phyloP scores from a whole-genome alignment of 1,140 invertebrate genomes.

The Drosophila suzukii region DNA sequence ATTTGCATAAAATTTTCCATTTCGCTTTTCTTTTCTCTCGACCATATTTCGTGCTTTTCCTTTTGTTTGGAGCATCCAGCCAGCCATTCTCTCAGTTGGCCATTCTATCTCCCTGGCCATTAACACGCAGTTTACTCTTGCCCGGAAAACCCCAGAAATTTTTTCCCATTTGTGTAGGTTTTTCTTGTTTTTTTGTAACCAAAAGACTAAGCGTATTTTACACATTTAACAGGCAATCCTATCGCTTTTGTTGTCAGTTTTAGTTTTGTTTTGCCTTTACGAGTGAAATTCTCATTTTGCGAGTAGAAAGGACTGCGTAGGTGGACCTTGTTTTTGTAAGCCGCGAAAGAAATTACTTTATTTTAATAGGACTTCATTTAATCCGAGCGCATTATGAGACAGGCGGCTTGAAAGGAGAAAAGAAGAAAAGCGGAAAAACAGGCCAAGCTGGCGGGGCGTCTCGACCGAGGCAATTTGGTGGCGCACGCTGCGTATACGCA shows the following conservation, averaged over 20 bases:
- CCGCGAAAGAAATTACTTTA: constrained; percentile 77
- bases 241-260: constrained; percentile 58
- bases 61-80: constrained; percentile 52
- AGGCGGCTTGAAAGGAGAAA: constrained; percentile 28
- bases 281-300: constrained; percentile 23
- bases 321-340: constrained; percentile 45
- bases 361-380: constrained; percentile 83
- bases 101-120: constrained; percentile 60
- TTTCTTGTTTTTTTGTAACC: constrained; percentile 1
- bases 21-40: constrained; percentile 37
- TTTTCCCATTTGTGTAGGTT: constrained; percentile 29
- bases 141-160: constrained; percentile 26
- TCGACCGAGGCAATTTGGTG: constrained; percentile 64
- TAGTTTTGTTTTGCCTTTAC: constrained; percentile 67
- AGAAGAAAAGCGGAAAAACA: constrained; percentile 27
- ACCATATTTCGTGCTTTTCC: constrained; percentile 59
- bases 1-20: constrained; percentile 79
- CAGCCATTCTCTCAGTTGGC: constrained; percentile 4
- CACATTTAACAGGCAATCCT: constrained; percentile 66
- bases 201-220: constrained; percentile 70
- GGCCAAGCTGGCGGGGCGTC: constrained; percentile 44
- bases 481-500: constrained; percentile 78
- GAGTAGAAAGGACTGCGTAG: constrained; percentile 28
- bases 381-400: constrained; percentile 72
- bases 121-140: constrained; percentile 74